phyloP scores from a whole-genome alignment of 2,797 vertebrate genomes.

The Phaenicophaeus curvirostris region DNA sequence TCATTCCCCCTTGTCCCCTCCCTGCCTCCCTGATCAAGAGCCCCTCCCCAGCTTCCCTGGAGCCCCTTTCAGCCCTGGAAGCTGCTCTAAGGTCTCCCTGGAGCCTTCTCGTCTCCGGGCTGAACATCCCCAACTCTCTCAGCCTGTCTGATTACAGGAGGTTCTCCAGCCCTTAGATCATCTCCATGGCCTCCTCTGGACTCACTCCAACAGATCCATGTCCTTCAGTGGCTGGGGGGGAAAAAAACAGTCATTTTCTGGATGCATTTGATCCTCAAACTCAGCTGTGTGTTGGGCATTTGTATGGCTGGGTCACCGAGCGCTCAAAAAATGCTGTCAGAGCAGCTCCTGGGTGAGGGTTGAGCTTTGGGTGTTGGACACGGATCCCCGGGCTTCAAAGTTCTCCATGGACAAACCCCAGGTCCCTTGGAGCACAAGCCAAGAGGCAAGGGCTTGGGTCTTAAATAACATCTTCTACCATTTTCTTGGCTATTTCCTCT shows the following conservation, averaged over 20 bases:
- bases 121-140: too few relatives aligned
- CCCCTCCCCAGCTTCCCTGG: too few relatives aligned
- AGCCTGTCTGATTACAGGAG: too few relatives aligned
- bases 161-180: too few relatives aligned
- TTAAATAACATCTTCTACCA: neutral
- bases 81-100: too few relatives aligned
- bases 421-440: neutral
- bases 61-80: too few relatives aligned
- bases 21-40: too few relatives aligned
- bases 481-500: neutral
- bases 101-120: too few relatives aligned
- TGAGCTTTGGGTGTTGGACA: neutral
- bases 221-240: neutral
- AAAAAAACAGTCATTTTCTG: neutral
- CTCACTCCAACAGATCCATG: too few relatives aligned
- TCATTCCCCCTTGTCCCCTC: too few relatives aligned
- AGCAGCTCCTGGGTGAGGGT: fast-evolving
- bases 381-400: neutral
- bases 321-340: fast-evolving
- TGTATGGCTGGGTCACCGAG: fast-evolving
- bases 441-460: neutral
- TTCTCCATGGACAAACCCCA: neutral
- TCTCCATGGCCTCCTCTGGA: too few relatives aligned
- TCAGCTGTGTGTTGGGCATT: fast-evolving
- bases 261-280: fast-evolving